Base-by-base conservation (phyloP, 2,797 vertebrate species). In the Hirundo rustica region DNA sequence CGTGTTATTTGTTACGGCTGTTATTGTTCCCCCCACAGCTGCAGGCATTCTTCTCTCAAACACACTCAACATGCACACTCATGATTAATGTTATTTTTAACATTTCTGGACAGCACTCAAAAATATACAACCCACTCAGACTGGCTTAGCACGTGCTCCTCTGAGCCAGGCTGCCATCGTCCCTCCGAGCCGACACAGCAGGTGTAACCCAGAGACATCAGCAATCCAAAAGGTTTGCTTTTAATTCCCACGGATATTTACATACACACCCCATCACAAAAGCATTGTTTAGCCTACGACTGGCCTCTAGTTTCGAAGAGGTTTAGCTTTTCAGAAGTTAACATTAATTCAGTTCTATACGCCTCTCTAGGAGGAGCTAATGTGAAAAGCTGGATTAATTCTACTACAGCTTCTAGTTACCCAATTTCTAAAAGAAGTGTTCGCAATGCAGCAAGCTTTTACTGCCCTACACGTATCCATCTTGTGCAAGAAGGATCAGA, bases 61-160 rank as follows among this genome's bases (percentile, higher is more conserved):
- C 54, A 82, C 64, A 44, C 85, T 90, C 77, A 38, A 90, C 74
- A 71, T 60, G 74, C 77, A 73, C 5, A 92, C 86, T 79, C 85
- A 83, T 30, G 90, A 96, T 87, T 84, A 88, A 96, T 93, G 94
- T 93, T 96, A 95, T 96, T 96, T 96, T 96, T 96, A 95, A 95
- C 93, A 81, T 82, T 92, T 95, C 92, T 96, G 94, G 93, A 93
- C 71, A 86, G 67, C 48, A 45, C 60, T 90, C 74, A 66, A 45
- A 93, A 88, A 94, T 66, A 95, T 3, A 76, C 47, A 93, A 36
- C 70, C 73, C 92, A 78, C 88, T 85, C 84, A 87, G 76, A 83
- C 94, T 50, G 54, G 45, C 73, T 85, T 27, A 74, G 85, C 61
- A 94, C 5, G 0, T 14, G 9, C 58, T 68, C 72, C 30, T 60